Base-by-base conservation (phyloP, 2,113 vertebrate genomes). In the Actinemys pallida region DNA sequence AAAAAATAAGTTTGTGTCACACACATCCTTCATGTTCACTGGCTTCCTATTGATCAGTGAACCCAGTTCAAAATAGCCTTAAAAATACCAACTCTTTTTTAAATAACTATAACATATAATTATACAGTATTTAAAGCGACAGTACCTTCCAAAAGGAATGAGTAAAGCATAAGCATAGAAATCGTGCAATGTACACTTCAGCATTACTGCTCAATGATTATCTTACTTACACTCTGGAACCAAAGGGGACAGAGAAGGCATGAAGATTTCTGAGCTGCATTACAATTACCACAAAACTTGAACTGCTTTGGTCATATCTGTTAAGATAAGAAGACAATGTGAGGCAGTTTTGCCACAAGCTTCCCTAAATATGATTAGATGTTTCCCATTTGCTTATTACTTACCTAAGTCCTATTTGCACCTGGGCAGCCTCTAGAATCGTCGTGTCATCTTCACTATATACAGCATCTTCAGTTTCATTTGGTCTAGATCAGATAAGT, bases 391-490 rank as follows among this genome's bases (percentile, higher is more conserved):
- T 45, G 57, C 24, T 42, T 14, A 0, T 25, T 10, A 45, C 97
- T 95, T 94, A 99, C 99, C 98, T 98, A 88, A 99, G 97, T 90
- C 98, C 98, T 90, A 98, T 96, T 95, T 99, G 98, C 93, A 99
- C 97, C 97, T 98, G 98, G 93, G 98, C 98, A 20, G 98, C 94
- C 88, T 98, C 98, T 59, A 97, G 65, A 47, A 84, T 1, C 16
- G 96, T 50, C 6, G 86, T 27, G 14, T 98, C 98, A 52, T 98
- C 98, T 95, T 99, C 98, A 42, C 95, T 89, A 53, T 96, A 98
- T 1, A 95, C 56, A 35, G 39, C 10, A 31, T 99, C 98, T 88
- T 99, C 98, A 0, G 87, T 95, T 91, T 98, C 98, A 95, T 96
- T 98, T 91, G 98, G 97, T 95, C 98, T 99, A 95, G 79, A 17